phyloP scores from a whole-genome alignment of 2,888 invertebrate species.

The Lithophane socia region DNA sequence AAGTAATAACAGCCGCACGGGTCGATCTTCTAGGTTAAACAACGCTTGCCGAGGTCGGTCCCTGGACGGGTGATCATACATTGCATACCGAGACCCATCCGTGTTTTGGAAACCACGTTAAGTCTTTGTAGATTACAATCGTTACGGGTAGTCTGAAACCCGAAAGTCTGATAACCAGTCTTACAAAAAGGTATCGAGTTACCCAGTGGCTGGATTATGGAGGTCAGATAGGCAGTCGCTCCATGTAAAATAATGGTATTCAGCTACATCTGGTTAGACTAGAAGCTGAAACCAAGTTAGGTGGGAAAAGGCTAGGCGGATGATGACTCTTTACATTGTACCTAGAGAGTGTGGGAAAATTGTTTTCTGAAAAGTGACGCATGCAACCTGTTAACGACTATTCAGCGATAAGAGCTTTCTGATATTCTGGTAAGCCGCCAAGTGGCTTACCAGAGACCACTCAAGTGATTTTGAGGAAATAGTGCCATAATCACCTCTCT shows the following conservation, averaged over 20 bases:
- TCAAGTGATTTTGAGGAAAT: background rate
- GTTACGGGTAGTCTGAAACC: background rate
- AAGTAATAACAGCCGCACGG: background rate
- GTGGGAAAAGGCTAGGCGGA: background rate
- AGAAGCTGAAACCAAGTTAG: background rate
- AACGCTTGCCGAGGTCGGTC: background rate
- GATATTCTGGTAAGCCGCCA: constrained; percentile 39
- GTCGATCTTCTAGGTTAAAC: background rate
- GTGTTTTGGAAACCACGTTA: background rate
- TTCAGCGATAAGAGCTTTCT: background rate
- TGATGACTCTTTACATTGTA: background rate
- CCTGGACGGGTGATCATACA: background rate
- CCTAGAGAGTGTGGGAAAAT: background rate
- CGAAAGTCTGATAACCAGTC: background rate
- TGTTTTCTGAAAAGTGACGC: background rate
- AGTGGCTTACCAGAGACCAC: background rate
- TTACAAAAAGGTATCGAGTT: background rate
- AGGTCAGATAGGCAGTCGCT: background rate
- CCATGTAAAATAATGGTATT: background rate
- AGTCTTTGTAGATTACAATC: background rate
- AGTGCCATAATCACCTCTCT: constrained; percentile 24
- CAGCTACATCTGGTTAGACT: background rate
- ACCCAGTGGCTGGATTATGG: background rate
- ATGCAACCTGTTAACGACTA: constrained; percentile 11
- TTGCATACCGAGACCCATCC: background rate